Percentiles rank a stretch among this genome's conserved stretches.
Conservation (phyloP, 2,113 vertebrate genomes). For the Cinclus cinclus region DNA sequence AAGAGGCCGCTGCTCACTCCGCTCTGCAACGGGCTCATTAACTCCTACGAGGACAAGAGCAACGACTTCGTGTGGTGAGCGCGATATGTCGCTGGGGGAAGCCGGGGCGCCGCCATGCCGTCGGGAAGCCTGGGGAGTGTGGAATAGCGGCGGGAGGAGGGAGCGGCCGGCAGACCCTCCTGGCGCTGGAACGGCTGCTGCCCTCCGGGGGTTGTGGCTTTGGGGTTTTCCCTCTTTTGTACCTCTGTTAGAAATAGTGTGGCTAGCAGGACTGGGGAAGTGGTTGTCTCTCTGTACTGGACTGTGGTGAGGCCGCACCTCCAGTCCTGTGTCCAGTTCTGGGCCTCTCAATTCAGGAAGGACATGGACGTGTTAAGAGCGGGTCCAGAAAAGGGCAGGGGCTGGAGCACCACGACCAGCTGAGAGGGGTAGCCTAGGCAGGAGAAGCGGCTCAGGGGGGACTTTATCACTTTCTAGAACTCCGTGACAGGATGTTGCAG, state of each 20-base stretch:
- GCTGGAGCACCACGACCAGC: neutral
- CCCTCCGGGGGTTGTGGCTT: neutral
- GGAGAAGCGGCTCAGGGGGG: neutral
- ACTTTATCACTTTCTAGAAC: neutral
- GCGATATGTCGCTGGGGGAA: neutral
- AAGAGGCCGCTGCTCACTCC: conserved; percentile 88
- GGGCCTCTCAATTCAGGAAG: neutral
- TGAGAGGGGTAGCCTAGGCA: neutral
- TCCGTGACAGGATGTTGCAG: neutral
- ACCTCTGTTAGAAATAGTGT: neutral
- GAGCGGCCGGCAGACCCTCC: neutral
- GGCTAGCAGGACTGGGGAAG: neutral
- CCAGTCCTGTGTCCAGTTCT: neutral
- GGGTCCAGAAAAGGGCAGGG: neutral
- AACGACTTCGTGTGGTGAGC: conserved; percentile 98
- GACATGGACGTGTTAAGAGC: neutral
- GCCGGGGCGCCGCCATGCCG: neutral
- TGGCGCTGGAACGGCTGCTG: neutral
- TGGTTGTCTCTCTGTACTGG: neutral
- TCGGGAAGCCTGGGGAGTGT: neutral
- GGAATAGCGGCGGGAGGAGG: neutral
- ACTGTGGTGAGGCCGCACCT: neutral
- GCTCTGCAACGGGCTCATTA: conserved; percentile 92
- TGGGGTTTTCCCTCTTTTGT: neutral
- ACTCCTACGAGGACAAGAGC: conserved; percentile 97